Conservation (phyloP, 2,797 vertebrate genomes). For the Acanthis flammea region DNA sequence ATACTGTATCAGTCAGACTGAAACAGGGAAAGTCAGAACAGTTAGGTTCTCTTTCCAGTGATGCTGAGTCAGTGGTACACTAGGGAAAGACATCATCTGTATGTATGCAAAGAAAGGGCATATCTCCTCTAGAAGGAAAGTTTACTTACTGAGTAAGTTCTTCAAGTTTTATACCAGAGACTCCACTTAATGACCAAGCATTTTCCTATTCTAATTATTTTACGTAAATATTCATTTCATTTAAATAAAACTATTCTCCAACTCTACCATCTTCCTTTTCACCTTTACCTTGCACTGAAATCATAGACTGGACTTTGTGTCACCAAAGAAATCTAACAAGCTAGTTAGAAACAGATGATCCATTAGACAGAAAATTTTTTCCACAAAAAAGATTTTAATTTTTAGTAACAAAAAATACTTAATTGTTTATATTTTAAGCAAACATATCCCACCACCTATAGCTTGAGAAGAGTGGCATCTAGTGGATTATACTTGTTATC, state of each 20-base stretch:
- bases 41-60: background rate
- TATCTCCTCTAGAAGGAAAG: background rate
- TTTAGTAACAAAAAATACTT: background rate
- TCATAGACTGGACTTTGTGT: background rate
- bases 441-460: background rate
- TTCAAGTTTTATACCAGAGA: background rate
- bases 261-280: background rate
- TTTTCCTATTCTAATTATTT: background rate
- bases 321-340: background rate
- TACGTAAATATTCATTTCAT: background rate
- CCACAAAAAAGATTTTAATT: background rate
- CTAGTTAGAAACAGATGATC: background rate
- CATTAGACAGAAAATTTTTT: background rate
- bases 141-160: background rate
- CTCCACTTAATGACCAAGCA: background rate
- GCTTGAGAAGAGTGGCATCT: conserved; percentile 65
- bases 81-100: background rate
- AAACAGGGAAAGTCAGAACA: background rate
- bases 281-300: background rate
- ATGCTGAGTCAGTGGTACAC: background rate
- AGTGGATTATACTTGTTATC: background rate
- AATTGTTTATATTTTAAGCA: background rate
- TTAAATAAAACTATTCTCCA: background rate
- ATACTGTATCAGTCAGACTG: background rate
- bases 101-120: background rate